Conservation (phyloP, 2,888 invertebrate species). For the Trisateles emortualis region DNA sequence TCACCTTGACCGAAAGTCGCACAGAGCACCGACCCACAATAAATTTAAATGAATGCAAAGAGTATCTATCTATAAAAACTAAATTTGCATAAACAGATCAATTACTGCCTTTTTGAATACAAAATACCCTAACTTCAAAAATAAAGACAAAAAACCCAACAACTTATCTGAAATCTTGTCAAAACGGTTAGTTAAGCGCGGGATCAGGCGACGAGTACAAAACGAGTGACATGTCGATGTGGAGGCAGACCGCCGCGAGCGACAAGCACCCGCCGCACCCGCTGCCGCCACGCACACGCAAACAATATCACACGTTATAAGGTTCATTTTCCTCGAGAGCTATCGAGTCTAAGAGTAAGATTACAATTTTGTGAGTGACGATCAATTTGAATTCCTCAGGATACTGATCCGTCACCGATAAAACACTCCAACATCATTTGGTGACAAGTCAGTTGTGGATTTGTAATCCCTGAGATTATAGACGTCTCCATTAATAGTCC, state of each 20-base stretch:
- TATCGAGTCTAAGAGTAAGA: conserved; percentile 21
- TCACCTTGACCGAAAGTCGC: too few relatives aligned
- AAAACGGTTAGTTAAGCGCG: conserved; percentile 85
- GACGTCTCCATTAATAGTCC: conserved; percentile 63
- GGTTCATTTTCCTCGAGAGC: conserved; percentile 44
- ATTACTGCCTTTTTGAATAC: conserved; percentile 4
- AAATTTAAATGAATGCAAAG: not conserved
- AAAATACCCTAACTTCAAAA: conserved; percentile 23
- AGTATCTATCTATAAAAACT: too few relatives aligned
- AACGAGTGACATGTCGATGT: conserved; percentile 71
- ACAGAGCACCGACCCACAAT: not conserved
- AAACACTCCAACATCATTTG: conserved; percentile 74
- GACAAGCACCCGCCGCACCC: conserved; percentile 21
- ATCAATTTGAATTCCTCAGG: conserved; percentile 81
- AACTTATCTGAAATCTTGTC: conserved; percentile 80
- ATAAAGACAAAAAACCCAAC: conserved; percentile 41
- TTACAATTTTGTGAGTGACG: conserved; percentile 64
- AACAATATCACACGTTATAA: conserved; percentile 33
- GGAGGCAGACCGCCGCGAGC: conserved; percentile 51
- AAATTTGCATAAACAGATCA: conserved; percentile 3
- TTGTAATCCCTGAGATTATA: conserved; percentile 76
- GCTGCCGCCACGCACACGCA: conserved; percentile 14
- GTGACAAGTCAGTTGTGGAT: conserved; percentile 81
- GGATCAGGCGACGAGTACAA: conserved; percentile 82
- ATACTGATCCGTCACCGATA: conserved; percentile 85